phyloP scores from a whole-genome alignment of 2,888 invertebrate genomes.

The Apantesis nais region DNA sequence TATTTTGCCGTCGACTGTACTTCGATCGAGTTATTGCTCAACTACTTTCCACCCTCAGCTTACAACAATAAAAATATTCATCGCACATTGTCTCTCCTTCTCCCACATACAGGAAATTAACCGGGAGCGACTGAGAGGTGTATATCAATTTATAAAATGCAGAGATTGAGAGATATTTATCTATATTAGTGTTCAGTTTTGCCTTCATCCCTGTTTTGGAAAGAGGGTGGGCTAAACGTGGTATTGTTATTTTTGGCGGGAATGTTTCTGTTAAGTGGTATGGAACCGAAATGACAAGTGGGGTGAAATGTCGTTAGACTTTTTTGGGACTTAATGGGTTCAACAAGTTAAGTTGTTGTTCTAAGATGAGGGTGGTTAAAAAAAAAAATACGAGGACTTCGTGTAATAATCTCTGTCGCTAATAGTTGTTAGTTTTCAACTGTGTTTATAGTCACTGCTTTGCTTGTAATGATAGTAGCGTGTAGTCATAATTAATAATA shows the following conservation, averaged over 20 bases:
- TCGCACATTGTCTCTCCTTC: constrained; percentile 34
- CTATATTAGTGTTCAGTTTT: constrained; percentile 45
- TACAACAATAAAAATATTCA: constrained; percentile 56
- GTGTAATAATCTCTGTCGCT: neutral
- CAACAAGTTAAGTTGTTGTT: constrained; percentile 3
- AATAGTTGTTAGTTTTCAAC: too few species aligned
- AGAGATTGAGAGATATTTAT: constrained; percentile 49
- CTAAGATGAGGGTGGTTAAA: neutral
- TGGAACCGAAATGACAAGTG: constrained; percentile 29
- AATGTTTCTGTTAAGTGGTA: constrained; percentile 44
- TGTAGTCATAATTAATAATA: neutral
- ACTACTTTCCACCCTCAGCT: constrained; percentile 44
- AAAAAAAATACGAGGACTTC: neutral
- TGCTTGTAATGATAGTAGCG: too few species aligned
- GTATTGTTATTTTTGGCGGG: constrained; percentile 37
- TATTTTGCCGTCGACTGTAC: constrained; percentile 28
- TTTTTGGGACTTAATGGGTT: constrained; percentile 9
- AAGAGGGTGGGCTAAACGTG: constrained; percentile 33
- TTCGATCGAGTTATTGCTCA: constrained; percentile 46
- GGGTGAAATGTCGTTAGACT: constrained; percentile 24
- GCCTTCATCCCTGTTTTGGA: constrained; percentile 37
- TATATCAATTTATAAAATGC: constrained; percentile 52
- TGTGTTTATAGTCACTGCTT: too few species aligned
- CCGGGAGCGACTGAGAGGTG: constrained; percentile 28
- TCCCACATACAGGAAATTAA: constrained; percentile 16